These are phyloP conservation scores for Solenodon paradoxus DNA, from an alignment of 2,113 vertebrate species.

Conservation along the genomic window DNA sequence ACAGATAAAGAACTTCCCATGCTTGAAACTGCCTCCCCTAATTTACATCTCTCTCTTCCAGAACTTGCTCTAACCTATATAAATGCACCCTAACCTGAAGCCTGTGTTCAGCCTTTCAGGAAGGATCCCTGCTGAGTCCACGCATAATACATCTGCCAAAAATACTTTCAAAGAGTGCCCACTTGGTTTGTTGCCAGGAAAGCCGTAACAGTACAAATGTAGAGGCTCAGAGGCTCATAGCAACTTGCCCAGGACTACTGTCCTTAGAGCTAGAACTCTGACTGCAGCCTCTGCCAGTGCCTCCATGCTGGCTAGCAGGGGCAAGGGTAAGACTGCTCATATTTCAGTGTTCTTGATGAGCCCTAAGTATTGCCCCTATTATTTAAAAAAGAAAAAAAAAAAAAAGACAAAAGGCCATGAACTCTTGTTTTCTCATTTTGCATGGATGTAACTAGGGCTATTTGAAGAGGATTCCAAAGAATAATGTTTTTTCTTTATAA, in stretches of 20 bases:
- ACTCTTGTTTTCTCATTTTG: neutral
- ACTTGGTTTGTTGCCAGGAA: no score
- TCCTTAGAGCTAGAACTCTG: neutral
- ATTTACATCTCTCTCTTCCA: no score
- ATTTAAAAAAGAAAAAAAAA: no score
- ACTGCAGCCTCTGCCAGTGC: neutral
- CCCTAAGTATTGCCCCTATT: neutral
- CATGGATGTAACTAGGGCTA: neutral
- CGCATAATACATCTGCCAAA: no score
- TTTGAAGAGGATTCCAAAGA: neutral
- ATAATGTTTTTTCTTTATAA: neutral
- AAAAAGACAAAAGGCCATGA: neutral
- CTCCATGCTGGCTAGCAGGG: neutral
- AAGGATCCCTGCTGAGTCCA: no score
- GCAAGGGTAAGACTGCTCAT: neutral
- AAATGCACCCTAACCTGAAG: no score
- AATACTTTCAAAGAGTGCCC: no score
- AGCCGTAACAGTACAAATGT: no score
- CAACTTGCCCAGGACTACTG: fast-evolving
- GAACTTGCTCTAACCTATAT: no score
- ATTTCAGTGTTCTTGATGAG: neutral
- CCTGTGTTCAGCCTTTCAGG: no score
- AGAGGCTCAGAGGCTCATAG: neutral
- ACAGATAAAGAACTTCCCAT: no score
- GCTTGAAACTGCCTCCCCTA: no score